A percentile compares a stretch with the other conserved stretches of the same genome.
Evolutionary conservation across 2,113 vertebrate species (phyloP).

Genomic region (Oryzias javanicus): DNA sequence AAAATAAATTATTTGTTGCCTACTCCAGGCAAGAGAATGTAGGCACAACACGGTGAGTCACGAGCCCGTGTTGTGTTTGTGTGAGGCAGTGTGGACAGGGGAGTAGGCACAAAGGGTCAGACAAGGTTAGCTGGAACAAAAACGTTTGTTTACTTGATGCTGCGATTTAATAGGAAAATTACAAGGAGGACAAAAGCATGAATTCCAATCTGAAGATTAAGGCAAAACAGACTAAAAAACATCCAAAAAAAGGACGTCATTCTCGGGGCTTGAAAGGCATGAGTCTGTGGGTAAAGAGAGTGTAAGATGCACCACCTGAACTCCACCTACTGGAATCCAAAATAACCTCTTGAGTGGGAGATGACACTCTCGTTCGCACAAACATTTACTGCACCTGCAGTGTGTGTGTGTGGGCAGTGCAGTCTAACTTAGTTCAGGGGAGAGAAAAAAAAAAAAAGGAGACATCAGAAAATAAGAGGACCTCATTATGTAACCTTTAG

Average conservation of each 20-base stretch:
- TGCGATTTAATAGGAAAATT: slow-evolving; percentile 1
- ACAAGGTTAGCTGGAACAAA: slow-evolving; percentile 18
- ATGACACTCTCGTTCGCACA: slow-evolving; percentile 50
- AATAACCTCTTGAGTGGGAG: slow-evolving; percentile 66
- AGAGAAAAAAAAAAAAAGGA: slow-evolving; percentile 22
- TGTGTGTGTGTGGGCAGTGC: slow-evolving; percentile 51
- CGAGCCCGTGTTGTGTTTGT: slow-evolving; percentile 13
- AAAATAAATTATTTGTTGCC: slow-evolving; percentile 28
- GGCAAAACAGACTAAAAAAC: not conserved
- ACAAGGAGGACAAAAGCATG: not conserved
- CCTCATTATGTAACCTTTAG: slow-evolving; percentile 71
- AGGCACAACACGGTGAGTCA: slow-evolving; percentile 58
- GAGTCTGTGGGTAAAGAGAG: slow-evolving; percentile 19
- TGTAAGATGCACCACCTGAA: slow-evolving; percentile 55
- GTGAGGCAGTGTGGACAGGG: slow-evolving; percentile 18
- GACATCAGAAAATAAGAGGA: slow-evolving; percentile 43
- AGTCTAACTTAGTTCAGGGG: slow-evolving; percentile 44
- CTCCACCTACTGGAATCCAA: slow-evolving; percentile 55
- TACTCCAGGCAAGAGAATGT: slow-evolving; percentile 42
- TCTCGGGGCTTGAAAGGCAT: slow-evolving; percentile 1
- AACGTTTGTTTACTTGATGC: slow-evolving; percentile 17
- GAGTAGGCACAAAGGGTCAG: slow-evolving; percentile 23
- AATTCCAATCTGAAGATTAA: not conserved
- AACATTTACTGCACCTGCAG: slow-evolving; percentile 58
- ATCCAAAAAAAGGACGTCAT: not conserved